Base-by-base conservation (phyloP, 2,888 invertebrate species). In the Meloe dianella region DNA sequence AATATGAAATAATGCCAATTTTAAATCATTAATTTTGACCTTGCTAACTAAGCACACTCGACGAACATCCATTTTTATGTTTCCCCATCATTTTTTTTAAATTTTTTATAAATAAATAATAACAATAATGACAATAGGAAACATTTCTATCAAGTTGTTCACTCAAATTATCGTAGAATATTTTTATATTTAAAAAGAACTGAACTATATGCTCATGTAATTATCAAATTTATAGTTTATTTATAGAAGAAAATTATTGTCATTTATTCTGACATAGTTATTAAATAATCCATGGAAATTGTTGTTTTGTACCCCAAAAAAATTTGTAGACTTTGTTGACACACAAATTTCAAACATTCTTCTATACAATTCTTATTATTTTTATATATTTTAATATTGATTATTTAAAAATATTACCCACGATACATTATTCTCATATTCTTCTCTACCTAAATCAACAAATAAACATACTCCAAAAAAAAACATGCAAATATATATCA, bases 81-180 rank as follows among this genome's bases (percentile, higher is more conserved):
- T 35, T 60, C 38, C 51, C 41, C 67, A 71, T 65, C 35, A 65
- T 64, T 66, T 58, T 57, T 32, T 24, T 35, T n/a, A n/a, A 30
- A 12, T 63, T 10, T 20, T 20, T 35, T 38, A 14, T 35, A 35
- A 24, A 20, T 27, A 24, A 63, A 29, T 63, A 63, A 29, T 63
- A 63, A 30, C 32, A 8, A 32, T 32, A 32, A 80, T 64, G 27
- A 79, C 1, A 32, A 74, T 59, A 75, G 73, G 72, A 81, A 79
- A 77, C 78, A 76, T 73, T 74, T 76, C 75, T 74, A 78, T 22
- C 32, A 8, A 32, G 4, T 27, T 32, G 32, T 32, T 27, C 2
- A 27, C 27, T 32, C 5, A n/a, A 32, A 10, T 32, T 9, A 32
- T 32, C 7, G 32, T 32, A 32, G 32, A 7, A 32, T n/a, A n/a